Evolutionary conservation across 2,888 invertebrate species (phyloP).

Genomic region (Arge pagana): DNA sequence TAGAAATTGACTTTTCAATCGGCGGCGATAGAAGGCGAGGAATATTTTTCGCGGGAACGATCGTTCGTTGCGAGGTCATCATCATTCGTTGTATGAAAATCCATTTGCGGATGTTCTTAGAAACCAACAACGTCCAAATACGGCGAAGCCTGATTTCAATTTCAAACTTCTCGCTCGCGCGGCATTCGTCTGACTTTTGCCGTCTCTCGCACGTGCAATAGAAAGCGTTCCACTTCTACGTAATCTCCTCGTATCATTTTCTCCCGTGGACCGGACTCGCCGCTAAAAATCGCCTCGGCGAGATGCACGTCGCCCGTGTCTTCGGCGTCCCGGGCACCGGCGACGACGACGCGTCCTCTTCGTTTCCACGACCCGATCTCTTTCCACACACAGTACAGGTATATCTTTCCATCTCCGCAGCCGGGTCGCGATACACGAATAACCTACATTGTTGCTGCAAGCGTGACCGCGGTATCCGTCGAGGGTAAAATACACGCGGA

Average conservation of each 20-base stretch:
- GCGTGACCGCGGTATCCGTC: too few species aligned
- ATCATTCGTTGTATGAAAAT: too few species aligned
- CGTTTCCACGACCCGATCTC: too few species aligned
- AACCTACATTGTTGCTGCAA: too few species aligned
- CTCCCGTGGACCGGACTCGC: neutral
- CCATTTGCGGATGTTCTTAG: conserved; percentile 2
- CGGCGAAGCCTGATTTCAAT: conserved; percentile 15
- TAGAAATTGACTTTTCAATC: too few species aligned
- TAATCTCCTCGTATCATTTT: conserved; percentile 22
- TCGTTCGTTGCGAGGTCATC: too few species aligned
- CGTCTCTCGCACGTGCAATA: conserved; percentile 21
- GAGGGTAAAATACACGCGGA: too few species aligned
- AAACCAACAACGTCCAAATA: conserved; percentile 1
- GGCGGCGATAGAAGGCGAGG: neutral
- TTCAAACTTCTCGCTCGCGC: conserved; percentile 8
- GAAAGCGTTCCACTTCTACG: conserved; percentile 36
- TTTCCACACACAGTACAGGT: too few species aligned
- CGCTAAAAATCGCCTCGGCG: neutral
- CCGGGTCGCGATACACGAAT: too few species aligned
- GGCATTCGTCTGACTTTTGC: conserved; percentile 7
- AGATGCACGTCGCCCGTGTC: neutral
- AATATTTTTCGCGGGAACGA: too few species aligned
- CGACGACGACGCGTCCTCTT: neutral
- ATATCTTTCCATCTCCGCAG: too few species aligned
- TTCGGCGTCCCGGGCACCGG: conserved; percentile 1